A percentile compares a stretch with the other conserved stretches of the same genome.
Conservation (phyloP, 2,113 vertebrate species). For the Rhinolophus ferrumequinum region DNA sequence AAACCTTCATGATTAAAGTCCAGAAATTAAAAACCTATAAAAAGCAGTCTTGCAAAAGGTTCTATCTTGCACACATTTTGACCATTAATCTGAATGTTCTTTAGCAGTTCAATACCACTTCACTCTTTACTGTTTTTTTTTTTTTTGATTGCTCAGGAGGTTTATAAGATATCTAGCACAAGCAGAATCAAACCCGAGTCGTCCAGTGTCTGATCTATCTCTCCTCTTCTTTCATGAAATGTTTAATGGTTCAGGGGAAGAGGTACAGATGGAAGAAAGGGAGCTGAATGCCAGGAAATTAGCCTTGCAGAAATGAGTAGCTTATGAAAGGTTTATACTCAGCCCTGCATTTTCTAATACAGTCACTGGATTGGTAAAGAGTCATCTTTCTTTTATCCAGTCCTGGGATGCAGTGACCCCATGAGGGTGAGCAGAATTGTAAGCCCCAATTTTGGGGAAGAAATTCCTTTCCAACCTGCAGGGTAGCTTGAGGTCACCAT, state of each 20-base stretch:
- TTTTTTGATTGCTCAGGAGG: not conserved
- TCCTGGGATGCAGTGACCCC: not conserved
- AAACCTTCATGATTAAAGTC: constrained; percentile 71
- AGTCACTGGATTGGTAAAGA: not conserved
- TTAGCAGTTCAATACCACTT: constrained; percentile 39
- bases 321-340: not conserved
- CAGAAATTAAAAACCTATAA: constrained; percentile 72
- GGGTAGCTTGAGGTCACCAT: not conserved
- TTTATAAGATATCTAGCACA: not conserved
- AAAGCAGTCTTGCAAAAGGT: constrained; percentile 56
- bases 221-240: not conserved
- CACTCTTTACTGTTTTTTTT: not conserved
- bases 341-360: not conserved
- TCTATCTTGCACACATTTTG: constrained; percentile 56
- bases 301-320: not conserved
- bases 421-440: not conserved
- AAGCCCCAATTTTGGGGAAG: not conserved
- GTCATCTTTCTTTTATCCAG: not conserved
- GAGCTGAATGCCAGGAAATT: not conserved
- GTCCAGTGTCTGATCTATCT: not conserved
- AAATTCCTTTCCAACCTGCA: not conserved
- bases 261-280: constrained; percentile 4
- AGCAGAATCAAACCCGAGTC: not conserved
- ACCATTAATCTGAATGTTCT: constrained; percentile 69
- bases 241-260: not conserved